Percentiles rank a stretch among this genome's conserved stretches.
Evolutionary conservation across 2,888 invertebrate species (phyloP).

Genomic region (Netelia fuscicornis): DNA sequence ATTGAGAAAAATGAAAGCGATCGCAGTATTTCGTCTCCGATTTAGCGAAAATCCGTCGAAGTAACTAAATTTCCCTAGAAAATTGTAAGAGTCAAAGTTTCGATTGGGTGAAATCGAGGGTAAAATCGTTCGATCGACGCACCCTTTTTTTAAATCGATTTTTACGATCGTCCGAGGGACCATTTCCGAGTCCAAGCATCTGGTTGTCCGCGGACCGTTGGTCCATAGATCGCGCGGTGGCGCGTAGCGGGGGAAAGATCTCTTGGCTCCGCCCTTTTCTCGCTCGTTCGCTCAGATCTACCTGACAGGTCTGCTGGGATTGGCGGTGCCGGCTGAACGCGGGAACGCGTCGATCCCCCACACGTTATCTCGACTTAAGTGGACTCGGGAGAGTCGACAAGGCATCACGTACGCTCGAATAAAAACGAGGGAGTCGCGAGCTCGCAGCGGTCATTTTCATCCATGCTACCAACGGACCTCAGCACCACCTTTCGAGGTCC

Average conservation of each 20-base stretch:
- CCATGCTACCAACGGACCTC: background rate
- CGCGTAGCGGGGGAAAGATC: conserved; percentile 11
- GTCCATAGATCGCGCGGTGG: background rate
- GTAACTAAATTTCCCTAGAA: no score
- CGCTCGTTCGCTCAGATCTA: conserved; percentile 9
- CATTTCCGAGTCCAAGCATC: background rate
- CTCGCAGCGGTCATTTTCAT: background rate
- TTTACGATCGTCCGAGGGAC: background rate
- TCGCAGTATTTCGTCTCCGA: no score
- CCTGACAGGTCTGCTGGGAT: conserved; percentile 23
- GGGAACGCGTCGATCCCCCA: conserved; percentile 17
- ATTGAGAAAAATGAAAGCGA: no score
- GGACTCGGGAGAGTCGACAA: background rate
- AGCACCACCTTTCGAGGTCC: background rate
- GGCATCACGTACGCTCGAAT: background rate
- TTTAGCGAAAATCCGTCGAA: no score
- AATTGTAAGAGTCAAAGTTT: no score
- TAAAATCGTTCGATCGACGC: background rate
- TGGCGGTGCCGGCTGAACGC: conserved; percentile 22
- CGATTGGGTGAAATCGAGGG: background rate
- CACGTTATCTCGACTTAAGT: background rate
- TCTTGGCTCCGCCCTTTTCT: conserved; percentile 41
- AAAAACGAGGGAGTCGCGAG: background rate
- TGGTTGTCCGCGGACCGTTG: background rate
- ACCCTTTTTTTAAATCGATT: background rate